Evolutionary conservation across 2,888 invertebrate species (phyloP), one percentile per base, ranked within the genome.

Genomic region (Marronus borbonicus): DNA sequence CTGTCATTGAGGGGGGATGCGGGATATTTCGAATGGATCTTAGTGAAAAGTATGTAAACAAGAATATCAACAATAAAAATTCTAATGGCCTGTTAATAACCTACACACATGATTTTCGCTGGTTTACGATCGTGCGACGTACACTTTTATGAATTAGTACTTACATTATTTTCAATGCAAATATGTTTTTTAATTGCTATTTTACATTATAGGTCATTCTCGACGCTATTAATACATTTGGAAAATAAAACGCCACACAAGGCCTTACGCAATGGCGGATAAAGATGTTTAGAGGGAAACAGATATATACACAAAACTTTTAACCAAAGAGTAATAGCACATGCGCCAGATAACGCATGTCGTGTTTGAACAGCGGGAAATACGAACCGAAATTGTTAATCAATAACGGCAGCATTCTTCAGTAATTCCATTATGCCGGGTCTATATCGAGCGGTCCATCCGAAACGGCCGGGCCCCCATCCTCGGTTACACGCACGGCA

Each of bases 201-300:
- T 72, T 72, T 72, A 72, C 72, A 72, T 72, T 72, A 72, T 72
- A 72, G 72, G 72, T 72, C 72, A 58, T 72, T 72, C 55, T 72
- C 58, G 72, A 72, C 72, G 72, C 72, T 72, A 72, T 58, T 72
- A 72, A 72, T 72, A 72, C 72, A 72, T 72, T 72, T 58, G 58
- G 72, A 72, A 72, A 72, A 76, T 79, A 69, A 76, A 79, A 79
- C 76, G 70, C 76, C 79, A 76, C 79, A 79, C 76, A 79, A 79
- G 76, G 76, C 79, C 79, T 79, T 79, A 79, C 77, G 79, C 79
- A 79, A 86, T 86, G 86, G 85, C 86, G 81, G 82, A 82, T 86
- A 86, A 86, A 85, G 86, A 86, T 86, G 86, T 86, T 86, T 86
- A 86, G 86, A 86, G 86, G 83, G 85, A 82, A 85, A 84, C 79